These are phyloP conservation scores for Stenolophus ochropezus DNA, from an alignment of 2,888 invertebrate genomes.

Conservation along the genomic window DNA sequence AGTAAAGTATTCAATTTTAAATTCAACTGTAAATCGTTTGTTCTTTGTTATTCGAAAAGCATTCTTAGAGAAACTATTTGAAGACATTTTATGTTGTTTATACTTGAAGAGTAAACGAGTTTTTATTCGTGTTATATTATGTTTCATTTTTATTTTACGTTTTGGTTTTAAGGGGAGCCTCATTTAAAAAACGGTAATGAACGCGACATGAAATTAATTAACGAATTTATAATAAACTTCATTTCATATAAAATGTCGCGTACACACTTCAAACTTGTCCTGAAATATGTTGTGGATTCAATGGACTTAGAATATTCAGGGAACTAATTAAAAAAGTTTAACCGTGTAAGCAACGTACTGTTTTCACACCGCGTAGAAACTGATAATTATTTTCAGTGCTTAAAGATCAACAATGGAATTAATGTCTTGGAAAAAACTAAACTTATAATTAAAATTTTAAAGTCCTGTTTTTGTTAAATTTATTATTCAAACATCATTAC, in stretches of 20 bases:
- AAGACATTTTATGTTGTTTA: constrained; percentile 15
- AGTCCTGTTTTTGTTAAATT: too few species aligned
- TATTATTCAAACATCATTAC: too few species aligned
- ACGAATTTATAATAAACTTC: constrained; percentile 10
- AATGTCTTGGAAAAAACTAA: too few species aligned
- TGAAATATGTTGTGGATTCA: neutral
- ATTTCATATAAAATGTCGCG: neutral
- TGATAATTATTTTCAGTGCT: neutral
- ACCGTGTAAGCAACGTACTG: neutral
- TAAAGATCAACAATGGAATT: too few species aligned
- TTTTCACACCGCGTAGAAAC: neutral
- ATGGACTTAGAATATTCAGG: neutral
- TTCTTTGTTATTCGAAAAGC: neutral
- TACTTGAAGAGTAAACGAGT: neutral
- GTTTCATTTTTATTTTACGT: neutral
- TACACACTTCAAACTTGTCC: neutral
- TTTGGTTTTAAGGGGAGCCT: neutral
- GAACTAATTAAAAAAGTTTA: constrained; percentile 22
- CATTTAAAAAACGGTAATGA: neutral
- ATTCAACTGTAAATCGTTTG: neutral
- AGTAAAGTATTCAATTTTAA: neutral
- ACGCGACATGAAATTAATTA: constrained; percentile 12
- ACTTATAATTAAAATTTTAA: too few species aligned
- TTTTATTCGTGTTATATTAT: constrained; percentile 9
- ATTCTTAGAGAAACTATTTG: neutral